A percentile compares a stretch with the other conserved stretches of the same genome.
phyloP scores from a whole-genome alignment of 2,888 invertebrate species.

The Drosophila incognita region DNA sequence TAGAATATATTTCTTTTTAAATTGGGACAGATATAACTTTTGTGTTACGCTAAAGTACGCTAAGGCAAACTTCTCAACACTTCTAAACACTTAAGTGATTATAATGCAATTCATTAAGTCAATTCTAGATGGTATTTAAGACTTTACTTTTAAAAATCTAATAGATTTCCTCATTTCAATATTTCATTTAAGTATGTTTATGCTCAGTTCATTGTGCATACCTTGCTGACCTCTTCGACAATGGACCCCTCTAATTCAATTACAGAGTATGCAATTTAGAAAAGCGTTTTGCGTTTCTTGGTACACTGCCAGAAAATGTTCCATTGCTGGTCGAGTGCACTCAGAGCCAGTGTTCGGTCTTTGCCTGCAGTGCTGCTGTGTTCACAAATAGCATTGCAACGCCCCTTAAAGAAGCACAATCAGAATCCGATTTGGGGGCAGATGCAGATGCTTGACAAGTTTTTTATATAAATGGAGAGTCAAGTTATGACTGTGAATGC shows the following conservation, averaged over 20 bases:
- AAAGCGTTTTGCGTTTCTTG: constrained; percentile 54
- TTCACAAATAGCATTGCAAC: constrained; percentile 33
- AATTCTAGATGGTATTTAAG: not conserved
- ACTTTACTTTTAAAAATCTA: not conserved
- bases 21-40: not conserved
- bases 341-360: constrained; percentile 13
- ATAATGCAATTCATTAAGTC: not conserved
- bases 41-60: too few relatives aligned
- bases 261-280: not conserved
- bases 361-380: constrained; percentile 8
- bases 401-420: constrained; percentile 35
- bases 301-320: constrained; percentile 55
- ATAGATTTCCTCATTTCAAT: not conserved
- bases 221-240: not conserved
- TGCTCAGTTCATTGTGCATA: not conserved
- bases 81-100: too few relatives aligned
- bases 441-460: constrained; percentile 18
- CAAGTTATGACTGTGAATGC: constrained; percentile 45
- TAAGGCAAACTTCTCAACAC: too few relatives aligned
- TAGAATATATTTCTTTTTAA: not conserved
- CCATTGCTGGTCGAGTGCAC: constrained; percentile 7
- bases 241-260: not conserved
- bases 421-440: not conserved
- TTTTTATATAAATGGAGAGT: constrained; percentile 24
- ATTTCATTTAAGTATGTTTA: not conserved